Percentiles rank a stretch among this genome's conserved stretches.
phyloP scores from a whole-genome alignment of 2,113 vertebrate genomes.

The Tyto alba region DNA sequence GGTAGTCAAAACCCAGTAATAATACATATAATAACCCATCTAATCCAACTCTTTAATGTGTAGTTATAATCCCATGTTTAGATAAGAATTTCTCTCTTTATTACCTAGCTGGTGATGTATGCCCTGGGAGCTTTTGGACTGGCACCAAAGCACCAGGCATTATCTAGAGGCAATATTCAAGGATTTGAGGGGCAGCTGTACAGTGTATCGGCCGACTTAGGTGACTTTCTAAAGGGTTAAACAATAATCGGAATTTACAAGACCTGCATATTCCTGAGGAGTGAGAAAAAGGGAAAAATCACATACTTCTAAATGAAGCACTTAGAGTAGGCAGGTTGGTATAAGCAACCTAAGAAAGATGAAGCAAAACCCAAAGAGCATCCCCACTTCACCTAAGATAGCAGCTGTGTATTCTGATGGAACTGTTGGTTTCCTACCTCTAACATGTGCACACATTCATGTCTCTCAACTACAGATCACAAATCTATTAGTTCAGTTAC shows the following conservation, averaged over 20 bases:
- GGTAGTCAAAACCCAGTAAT: background rate
- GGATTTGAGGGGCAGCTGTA: background rate
- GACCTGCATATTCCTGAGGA: background rate
- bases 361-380: background rate
- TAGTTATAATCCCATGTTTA: background rate
- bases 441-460: background rate
- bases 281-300: background rate
- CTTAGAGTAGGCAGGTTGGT: background rate
- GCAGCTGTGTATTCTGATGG: background rate
- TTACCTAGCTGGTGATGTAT: background rate
- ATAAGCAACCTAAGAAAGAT: background rate
- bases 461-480: background rate
- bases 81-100: background rate
- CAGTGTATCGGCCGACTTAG: accelerated
- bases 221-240: background rate
- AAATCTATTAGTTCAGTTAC: background rate
- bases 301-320: background rate
- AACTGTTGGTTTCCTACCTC: background rate
- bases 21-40: background rate
- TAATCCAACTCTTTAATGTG: background rate
- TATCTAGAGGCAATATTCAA: background rate
- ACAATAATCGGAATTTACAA: background rate
- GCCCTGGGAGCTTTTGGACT: background rate
- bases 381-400: background rate
- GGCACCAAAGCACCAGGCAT: background rate